Conservation (phyloP, 2,113 vertebrate species). For the Pelmatolapia mariae region DNA sequence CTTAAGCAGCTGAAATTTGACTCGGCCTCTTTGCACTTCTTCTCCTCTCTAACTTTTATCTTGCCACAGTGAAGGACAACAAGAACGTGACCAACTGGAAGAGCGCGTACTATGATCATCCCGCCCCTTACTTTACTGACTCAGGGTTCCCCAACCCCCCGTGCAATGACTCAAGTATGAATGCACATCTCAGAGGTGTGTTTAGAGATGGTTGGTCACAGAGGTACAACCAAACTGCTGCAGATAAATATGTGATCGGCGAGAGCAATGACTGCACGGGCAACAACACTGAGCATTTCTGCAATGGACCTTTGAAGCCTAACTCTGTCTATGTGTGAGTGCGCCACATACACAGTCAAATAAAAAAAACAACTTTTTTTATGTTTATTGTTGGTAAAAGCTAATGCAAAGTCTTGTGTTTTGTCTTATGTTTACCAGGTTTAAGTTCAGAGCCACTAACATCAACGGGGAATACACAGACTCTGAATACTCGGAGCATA, state of each 20-base stretch:
- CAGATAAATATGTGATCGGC: slow-evolving; percentile 85
- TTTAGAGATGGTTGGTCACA: not conserved
- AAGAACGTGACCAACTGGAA: slow-evolving; percentile 90
- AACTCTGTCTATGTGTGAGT: slow-evolving; percentile 91
- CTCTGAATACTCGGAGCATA: slow-evolving; percentile 87
- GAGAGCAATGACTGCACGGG: slow-evolving; percentile 76
- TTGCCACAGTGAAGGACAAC: slow-evolving; percentile 79
- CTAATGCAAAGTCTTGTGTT: not conserved
- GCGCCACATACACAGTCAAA: not conserved
- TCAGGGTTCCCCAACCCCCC: slow-evolving; percentile 86
- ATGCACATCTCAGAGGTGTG: not conserved
- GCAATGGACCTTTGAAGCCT: slow-evolving; percentile 93
- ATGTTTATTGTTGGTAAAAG: not conserved
- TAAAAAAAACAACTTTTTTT: not conserved
- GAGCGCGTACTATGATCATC: slow-evolving; percentile 80
- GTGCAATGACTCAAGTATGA: slow-evolving; percentile 44
- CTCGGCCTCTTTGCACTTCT: not conserved
- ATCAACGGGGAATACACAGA: slow-evolving; percentile 87
- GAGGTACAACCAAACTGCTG: slow-evolving; percentile 46
- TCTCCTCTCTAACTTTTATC: not conserved
- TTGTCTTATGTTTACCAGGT: slow-evolving; percentile 71
- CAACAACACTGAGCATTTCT: slow-evolving; percentile 77
- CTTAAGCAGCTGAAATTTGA: not conserved
- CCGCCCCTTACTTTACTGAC: slow-evolving; percentile 88
- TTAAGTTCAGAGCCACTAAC: slow-evolving; percentile 95